A percentile compares a stretch with the other conserved stretches of the same genome.
These are phyloP conservation scores for Ondatra zibethicus DNA, from an alignment of 2,113 vertebrate species.

Conservation along the genomic window DNA sequence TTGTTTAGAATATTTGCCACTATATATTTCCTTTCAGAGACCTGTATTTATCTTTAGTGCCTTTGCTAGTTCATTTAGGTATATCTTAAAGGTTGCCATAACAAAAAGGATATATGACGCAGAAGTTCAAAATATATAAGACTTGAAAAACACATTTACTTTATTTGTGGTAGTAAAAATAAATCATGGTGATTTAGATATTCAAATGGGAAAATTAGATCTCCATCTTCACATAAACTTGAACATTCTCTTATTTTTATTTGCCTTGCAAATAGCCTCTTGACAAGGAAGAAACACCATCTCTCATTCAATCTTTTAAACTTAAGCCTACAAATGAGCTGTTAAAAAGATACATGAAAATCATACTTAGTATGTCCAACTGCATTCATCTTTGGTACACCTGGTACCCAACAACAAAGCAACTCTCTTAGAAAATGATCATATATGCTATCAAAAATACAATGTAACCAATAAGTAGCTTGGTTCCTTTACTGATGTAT, in stretches of 20 bases:
- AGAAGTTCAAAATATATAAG: slow-evolving; percentile 57
- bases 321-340: not conserved
- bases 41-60: slow-evolving; percentile 45
- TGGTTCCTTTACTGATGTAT: not conserved
- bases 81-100: slow-evolving; percentile 22
- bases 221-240: slow-evolving; percentile 39
- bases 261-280: slow-evolving; percentile 41
- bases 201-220: slow-evolving; percentile 36
- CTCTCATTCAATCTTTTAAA: not conserved
- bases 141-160: slow-evolving; percentile 53
- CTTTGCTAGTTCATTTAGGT: slow-evolving; percentile 53
- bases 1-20: slow-evolving; percentile 24
- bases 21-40: slow-evolving; percentile 39
- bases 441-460: not conserved
- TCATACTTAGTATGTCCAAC: not conserved
- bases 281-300: slow-evolving; percentile 33
- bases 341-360: slow-evolving; percentile 1
- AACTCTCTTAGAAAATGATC: not conserved
- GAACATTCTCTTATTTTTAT: slow-evolving; percentile 49
- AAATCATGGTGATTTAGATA: slow-evolving; percentile 12
- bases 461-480: not conserved
- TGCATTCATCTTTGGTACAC: not conserved
- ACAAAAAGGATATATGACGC: slow-evolving; percentile 40
- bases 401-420: not conserved
- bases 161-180: slow-evolving; percentile 41